A percentile compares a stretch with the other conserved stretches of the same genome.
phyloP scores from a whole-genome alignment of 2,797 vertebrate species.

The Notoglanidium macrostoma region DNA sequence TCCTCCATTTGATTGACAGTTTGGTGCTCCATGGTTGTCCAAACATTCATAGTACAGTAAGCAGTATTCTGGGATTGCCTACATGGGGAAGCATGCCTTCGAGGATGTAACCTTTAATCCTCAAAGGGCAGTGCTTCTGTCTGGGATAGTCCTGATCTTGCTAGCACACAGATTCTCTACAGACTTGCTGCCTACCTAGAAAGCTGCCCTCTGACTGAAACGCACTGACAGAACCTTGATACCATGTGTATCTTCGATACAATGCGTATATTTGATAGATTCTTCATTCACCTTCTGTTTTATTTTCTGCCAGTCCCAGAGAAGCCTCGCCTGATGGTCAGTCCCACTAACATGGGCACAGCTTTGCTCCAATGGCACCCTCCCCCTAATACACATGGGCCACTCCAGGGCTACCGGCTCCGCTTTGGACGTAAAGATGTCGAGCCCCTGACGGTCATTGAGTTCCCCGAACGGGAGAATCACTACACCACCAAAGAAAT shows the following conservation, averaged over 20 bases:
- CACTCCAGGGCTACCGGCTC: slow-evolving; percentile 92
- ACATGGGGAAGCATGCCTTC: neutral
- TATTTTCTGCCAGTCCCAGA: slow-evolving; percentile 86
- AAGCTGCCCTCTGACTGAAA: neutral
- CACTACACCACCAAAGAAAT: slow-evolving; percentile 98
- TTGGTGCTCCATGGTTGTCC: neutral
- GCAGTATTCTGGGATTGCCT: neutral
- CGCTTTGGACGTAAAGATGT: slow-evolving; percentile 93
- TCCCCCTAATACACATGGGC: slow-evolving; percentile 88
- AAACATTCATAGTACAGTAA: neutral
- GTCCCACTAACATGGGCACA: slow-evolving; percentile 97
- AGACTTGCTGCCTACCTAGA: neutral
- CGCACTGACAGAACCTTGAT: neutral
- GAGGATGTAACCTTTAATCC: neutral
- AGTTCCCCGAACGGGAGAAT: slow-evolving; percentile 95
- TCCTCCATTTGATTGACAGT: neutral
- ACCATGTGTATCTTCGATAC: neutral
- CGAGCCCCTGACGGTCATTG: slow-evolving; percentile 87
- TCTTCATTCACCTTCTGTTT: neutral
- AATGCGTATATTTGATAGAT: neutral
- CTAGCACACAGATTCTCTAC: neutral
- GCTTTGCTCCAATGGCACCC: slow-evolving; percentile 98
- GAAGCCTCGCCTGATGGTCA: slow-evolving; percentile 94
- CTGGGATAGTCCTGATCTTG: neutral
- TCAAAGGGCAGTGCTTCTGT: neutral